Evolutionary conservation across 1,140 invertebrate species (phyloP), one percentile per base, ranked within the genome.

Genomic region (Marisa cornuarietis): DNA sequence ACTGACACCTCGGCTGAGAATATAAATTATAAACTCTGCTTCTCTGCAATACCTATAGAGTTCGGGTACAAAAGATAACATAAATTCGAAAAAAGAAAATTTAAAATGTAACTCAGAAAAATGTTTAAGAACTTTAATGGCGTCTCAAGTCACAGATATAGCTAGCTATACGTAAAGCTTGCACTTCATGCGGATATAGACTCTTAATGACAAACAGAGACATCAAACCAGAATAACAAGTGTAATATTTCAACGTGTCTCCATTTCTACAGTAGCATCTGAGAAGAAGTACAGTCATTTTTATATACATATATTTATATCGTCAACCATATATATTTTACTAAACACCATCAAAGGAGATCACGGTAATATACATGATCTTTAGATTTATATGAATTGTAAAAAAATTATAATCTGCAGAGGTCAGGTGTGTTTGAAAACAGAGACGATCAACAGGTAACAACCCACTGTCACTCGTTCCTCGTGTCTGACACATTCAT

Each of bases 181-280:
- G 22, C 24, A 63, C 54, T 63, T 24, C 52, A 20, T 49, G 52
- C 58, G 22, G 61, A 61, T 26, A 79, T 73, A 72, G 22, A 79
- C 78, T 71, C 71, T 71, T 62, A 61, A 52, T 71, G 52, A 72
- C 26, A 79, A 68, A 79, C 61, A 62, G 18, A 24, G 10, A 72
- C 20, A 14, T 72, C 69, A 24, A 71, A 26, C 9, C 26, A 42
- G 49, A 71, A 71, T 71, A 71, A 71, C 69, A 71, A 71, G 69
- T 26, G 42, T 49, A 71, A 71, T 42, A 18, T 24, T 71, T 18
- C 69, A 71, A 20, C 18, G 24, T 11, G 16, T 42, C 26, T 71
- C 18, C 26, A 58, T 18, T 4, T 22, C 26, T 42, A 71, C 69
- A 49, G 9, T 42, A 49, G 10, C 31, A 42, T 71, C 49, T 71